Base-by-base conservation (phyloP, 1,140 invertebrate genomes). In the Hesperophylax magnus region DNA sequence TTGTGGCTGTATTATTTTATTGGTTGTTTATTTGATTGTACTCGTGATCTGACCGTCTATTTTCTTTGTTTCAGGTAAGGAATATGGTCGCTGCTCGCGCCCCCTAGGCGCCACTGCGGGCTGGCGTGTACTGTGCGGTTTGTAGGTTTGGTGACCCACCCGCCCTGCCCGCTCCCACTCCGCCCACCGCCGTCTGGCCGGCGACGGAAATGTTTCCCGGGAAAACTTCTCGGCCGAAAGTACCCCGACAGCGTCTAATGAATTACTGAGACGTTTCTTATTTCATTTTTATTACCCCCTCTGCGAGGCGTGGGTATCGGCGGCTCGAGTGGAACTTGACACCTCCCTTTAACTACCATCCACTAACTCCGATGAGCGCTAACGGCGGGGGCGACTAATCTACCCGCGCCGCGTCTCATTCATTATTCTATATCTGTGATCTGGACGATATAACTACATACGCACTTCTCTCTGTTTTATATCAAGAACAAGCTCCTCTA, bases 61-160 rank as follows among this genome's bases (percentile, higher is more conserved):
- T 67, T n/a, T 67, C 15, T 67, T 67, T 39, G 63, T 67, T 67
- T 31, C 63, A 67, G 63, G 63, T 67, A 31, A 67, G 63, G 31
- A 67, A n/a, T 20, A 5, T 58, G 14, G 14, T 54, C 53, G 27
- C 27, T 27, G 39, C 9, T 47, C 39, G 39, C 39, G 39, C 39
- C 22, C 56, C 56, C 56, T 20, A 22, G 56, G n/a, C 56, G 54
- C 54, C 54, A 34, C 34, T 34, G 34, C 27, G 34, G 34, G 34
- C 9, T 47, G 39, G 39, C 39, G 39, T 14, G 39, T 14, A 14
- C 0, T 14, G 39, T 47, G 39, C 39, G 39, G 39, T 14, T 1
- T 14, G 39, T 14, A 11, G 27, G 27, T 27, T 2, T 27, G 27
- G 27, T 27, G 27, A 27, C 9, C 39, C 11, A 8, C 34, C 34